Conservation (phyloP, 2,888 invertebrate genomes). For the Crocallis elinguaria region DNA sequence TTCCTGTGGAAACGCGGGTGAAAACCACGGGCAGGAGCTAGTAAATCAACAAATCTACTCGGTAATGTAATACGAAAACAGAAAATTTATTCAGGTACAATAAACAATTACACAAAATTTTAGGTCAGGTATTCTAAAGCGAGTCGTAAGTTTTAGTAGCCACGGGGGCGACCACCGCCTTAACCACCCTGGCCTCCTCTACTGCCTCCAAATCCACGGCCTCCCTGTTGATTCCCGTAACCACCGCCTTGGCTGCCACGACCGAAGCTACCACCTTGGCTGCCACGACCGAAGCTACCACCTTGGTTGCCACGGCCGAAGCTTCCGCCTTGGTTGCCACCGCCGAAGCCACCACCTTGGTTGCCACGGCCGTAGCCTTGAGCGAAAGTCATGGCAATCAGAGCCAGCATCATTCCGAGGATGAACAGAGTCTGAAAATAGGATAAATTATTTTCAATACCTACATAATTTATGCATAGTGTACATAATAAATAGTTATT, state of each 20-base stretch:
- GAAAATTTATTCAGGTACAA: constrained; percentile 3
- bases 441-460: background rate
- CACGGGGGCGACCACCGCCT: background rate
- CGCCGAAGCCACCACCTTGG: background rate
- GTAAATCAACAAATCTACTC: too few species aligned
- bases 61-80: background rate
- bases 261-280: constrained; percentile 38
- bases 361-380: constrained; percentile 23
- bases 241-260: constrained; percentile 21
- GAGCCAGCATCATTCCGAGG: constrained; percentile 1
- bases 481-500: too few species aligned
- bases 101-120: background rate
- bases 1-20: too few species aligned
- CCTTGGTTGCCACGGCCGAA: constrained; percentile 24
- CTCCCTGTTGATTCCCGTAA: constrained; percentile 23
- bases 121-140: background rate
- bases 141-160: background rate
- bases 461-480: too few species aligned
- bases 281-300: constrained; percentile 20
- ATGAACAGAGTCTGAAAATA: background rate
- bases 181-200: constrained; percentile 33
- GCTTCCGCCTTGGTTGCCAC: constrained; percentile 20
- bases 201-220: constrained; percentile 24
- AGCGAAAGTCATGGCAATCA: constrained; percentile 41
- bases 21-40: too few species aligned